phyloP scores from a whole-genome alignment of 2,797 vertebrate species.

The Sebastes minor region DNA sequence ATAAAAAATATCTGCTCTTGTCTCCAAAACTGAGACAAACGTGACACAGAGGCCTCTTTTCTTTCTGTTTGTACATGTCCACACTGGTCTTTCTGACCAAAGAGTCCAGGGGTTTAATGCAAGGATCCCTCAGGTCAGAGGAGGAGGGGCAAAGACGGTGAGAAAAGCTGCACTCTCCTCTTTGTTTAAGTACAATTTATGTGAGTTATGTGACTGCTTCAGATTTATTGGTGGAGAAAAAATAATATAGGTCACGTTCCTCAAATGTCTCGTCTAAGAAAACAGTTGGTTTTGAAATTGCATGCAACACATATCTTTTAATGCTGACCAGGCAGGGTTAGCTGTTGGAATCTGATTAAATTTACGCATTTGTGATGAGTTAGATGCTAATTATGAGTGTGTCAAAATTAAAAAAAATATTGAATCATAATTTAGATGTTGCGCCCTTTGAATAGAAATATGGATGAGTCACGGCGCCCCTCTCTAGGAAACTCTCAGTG shows the following conservation, averaged over 20 bases:
- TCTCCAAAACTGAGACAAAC: background rate
- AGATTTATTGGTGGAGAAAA: background rate
- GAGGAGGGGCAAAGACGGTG: background rate
- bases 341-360: background rate
- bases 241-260: background rate
- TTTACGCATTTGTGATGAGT: background rate
- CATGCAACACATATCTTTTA: background rate
- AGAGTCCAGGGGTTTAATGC: background rate
- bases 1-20: background rate
- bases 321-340: background rate
- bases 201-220: background rate
- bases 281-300: background rate
- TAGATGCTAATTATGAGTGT: background rate
- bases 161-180: background rate
- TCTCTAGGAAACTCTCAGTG: conserved; percentile 22
- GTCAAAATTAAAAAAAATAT: background rate
- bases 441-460: background rate
- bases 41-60: background rate
- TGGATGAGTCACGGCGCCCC: background rate
- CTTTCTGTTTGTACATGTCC: background rate
- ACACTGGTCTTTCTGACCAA: background rate
- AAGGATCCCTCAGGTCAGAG: background rate
- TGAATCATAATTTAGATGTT: background rate
- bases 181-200: background rate
- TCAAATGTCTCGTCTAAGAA: background rate